A percentile compares a stretch with the other conserved stretches of the same genome.
These are phyloP conservation scores for Crenichthys baileyi DNA, from an alignment of 2,797 vertebrate genomes.

Conservation along the genomic window DNA sequence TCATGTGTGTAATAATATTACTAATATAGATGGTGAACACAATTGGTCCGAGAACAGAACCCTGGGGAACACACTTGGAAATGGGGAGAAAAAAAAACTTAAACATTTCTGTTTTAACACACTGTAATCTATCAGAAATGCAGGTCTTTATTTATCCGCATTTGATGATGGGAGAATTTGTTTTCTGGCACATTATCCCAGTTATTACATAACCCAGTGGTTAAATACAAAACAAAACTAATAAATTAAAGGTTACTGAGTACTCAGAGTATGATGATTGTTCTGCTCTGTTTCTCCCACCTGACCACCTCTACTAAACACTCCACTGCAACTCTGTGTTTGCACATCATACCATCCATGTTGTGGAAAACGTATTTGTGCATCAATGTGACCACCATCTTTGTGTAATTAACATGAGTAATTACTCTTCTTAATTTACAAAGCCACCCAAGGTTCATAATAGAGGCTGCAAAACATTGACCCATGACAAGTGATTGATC, in stretches of 20 bases:
- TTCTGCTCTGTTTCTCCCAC: background rate
- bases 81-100: no score
- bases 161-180: background rate
- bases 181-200: background rate
- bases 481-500: slow-evolving; percentile 77
- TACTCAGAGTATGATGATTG: slow-evolving; percentile 1
- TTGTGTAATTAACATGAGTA: slow-evolving; percentile 78
- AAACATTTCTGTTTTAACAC: background rate
- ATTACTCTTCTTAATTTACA: slow-evolving; percentile 77
- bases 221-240: slow-evolving; percentile 18
- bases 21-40: no score
- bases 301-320: slow-evolving; percentile 25
- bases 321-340: slow-evolving; percentile 40
- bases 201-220: background rate
- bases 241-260: slow-evolving; percentile 19
- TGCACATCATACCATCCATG: slow-evolving; percentile 49
- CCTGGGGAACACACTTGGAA: no score
- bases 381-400: slow-evolving; percentile 72
- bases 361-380: slow-evolving; percentile 59
- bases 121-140: background rate
- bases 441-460: slow-evolving; percentile 78
- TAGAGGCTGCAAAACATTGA: slow-evolving; percentile 72
- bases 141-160: background rate
- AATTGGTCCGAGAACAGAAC: no score
- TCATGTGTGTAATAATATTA: no score